Base-by-base conservation (phyloP, 2,888 invertebrate genomes). In the Tolmerus cingulatus region DNA sequence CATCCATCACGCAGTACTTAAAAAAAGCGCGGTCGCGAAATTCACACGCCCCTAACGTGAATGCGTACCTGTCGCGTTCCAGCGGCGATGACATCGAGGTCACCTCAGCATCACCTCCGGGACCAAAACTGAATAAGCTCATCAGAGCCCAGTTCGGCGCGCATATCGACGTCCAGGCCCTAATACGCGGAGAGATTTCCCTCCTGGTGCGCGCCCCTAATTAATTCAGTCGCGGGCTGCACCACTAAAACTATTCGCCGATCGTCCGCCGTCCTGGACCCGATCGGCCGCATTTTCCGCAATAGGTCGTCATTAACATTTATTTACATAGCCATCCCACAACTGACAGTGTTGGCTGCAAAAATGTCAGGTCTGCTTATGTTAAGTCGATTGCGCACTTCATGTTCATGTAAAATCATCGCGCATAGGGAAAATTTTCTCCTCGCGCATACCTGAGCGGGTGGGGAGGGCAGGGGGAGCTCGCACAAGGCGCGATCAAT, bases 311-410 rank as follows among this genome's bases (percentile, higher is more conserved):
- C 82, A 82, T 82, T 82, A 82, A 82, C 82, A 82, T 82, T 82
- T 82, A 82, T 82, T 82, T 82, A 82, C 82, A 82, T 82, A 82
- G 82, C 19, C 82, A 82, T 82, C 82, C 82, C 57, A 82, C 57
- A 82, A 66, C 19, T 82, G 82, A 82, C 82, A 82, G 82, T 57
- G 57, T 82, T 57, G 19, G 14, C 57, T 82, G 82, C 82, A 82
- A 82, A 82, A 82, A 82, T 82, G 82, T 82, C 82, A 82, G 57
- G 82, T 82, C 82, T 82, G 57, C 57, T 82, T 82, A 82, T 82
- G 82, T 82, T 82, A 82, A 82, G 82, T 82, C 82, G 66, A 82
- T 82, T 82, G 82, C 82, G 82, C 82, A 82, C 82, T 82, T 82
- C 34, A 82, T 82, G 82, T 82, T 82, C 82, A 82, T 82, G 82